phyloP scores from a whole-genome alignment of 2,113 vertebrate genomes.

The Pseudopipra pipra region DNA sequence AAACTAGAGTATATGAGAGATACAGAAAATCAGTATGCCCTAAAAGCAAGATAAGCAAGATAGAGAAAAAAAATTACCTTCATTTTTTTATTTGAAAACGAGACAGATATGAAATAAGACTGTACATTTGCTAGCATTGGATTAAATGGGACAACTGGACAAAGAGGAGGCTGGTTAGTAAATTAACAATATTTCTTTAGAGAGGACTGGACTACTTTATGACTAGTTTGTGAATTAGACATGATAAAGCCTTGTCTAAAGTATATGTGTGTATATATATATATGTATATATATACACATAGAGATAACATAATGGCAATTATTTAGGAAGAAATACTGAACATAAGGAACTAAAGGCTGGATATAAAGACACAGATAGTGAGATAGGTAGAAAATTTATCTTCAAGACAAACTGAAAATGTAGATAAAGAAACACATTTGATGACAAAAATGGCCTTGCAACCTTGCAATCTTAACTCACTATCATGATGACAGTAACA shows the following conservation, averaged over 20 bases:
- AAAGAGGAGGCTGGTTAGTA: neutral
- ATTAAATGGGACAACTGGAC: neutral
- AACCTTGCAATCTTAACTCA: neutral
- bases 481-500: neutral
- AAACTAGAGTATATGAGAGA: neutral
- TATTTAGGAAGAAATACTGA: neutral
- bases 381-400: neutral
- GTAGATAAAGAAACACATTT: neutral
- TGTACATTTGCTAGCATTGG: neutral
- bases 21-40: neutral
- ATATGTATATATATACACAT: rapidly evolving
- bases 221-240: neutral
- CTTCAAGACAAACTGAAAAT: neutral
- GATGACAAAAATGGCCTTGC: neutral
- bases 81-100: neutral
- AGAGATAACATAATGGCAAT: neutral
- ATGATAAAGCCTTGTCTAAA: neutral
- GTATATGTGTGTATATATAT: neutral
- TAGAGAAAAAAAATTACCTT: neutral
- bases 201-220: neutral
- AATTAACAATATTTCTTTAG: neutral
- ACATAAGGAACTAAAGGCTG: neutral
- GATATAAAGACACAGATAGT: neutral
- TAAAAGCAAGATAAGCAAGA: neutral
- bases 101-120: neutral